Evolutionary conservation across 2,113 vertebrate genomes (phyloP), one percentile per base, ranked within the genome.

Genomic region (Erythrocercus mccallii): DNA sequence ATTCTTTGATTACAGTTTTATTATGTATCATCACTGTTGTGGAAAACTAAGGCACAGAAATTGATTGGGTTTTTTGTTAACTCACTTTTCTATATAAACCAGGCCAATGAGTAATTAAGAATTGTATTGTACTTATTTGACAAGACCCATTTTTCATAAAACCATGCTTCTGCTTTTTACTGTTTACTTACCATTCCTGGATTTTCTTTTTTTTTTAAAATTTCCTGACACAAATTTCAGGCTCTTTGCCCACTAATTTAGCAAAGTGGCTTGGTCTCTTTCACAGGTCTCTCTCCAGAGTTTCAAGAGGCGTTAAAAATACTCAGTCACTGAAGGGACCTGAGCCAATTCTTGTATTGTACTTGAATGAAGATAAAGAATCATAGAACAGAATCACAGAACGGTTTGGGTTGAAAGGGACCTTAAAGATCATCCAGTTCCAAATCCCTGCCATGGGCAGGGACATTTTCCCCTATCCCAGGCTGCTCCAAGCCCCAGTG

Each of bases 401-500:
- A 45, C 27, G n/a, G 30, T 82, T 48, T 61, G 40, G 9, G 17
- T 31, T 47, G 9, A 21, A 82, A 76, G 31, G 11, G 25, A 23
- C 15, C 35, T 62, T 33, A 56, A 77, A 62, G 15, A 1, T 4
- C 20, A 74, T 22, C 8, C 25, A 18, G 21, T 22, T 24, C 11
- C 30, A 60, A n/a, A 24, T 13, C 16, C 20, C 53, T 81, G 33
- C 19, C 21, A 22, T 2, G 10, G 10, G 9, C 16, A 40, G 24
- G 9, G 30, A 61, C 21, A 33, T 5, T 4, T 77, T 1, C 31
- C 48, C 3, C 47, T 12, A 0, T 2, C 35, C 56, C 48, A 56
- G 35, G 7, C 0, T 77, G 35, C 31, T 42, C 62, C 35, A n/a
- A 50, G 12, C 15, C 45, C 38, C 28, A 30, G 5, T 0, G 1